Percentiles rank a stretch among this genome's conserved stretches.
Conservation (phyloP, 2,888 invertebrate species). For the Macaria notata region DNA sequence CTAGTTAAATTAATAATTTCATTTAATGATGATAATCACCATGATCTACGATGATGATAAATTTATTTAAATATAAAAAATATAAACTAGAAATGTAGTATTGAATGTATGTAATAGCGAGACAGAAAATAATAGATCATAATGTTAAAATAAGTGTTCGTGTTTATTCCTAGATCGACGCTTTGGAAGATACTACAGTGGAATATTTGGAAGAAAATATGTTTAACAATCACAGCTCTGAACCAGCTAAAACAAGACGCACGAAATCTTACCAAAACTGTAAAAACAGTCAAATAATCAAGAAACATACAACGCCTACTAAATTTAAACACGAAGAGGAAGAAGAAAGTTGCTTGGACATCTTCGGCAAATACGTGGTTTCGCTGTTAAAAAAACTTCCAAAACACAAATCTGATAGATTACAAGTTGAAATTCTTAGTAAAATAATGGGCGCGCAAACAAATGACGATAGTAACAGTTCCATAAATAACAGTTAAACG, state of each 20-base stretch:
- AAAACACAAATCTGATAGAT: slow-evolving; percentile 36
- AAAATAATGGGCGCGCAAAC: slow-evolving; percentile 17
- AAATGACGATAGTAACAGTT: neutral
- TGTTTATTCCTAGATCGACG: slow-evolving; percentile 8
- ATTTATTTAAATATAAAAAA: too few species aligned
- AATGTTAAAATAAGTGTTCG: neutral
- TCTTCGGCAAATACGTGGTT: slow-evolving; percentile 47
- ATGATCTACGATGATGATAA: too few species aligned
- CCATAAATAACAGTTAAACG: neutral
- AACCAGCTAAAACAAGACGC: neutral
- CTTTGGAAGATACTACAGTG: neutral
- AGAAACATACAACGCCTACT: too few species aligned
- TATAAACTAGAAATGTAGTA: too few species aligned
- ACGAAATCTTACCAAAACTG: too few species aligned
- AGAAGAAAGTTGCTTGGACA: slow-evolving; percentile 37
- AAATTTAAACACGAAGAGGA: neutral
- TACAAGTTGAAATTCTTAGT: slow-evolving; percentile 47
- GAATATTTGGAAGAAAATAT: slow-evolving; percentile 11
- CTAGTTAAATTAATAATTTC: too few species aligned
- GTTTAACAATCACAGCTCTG: neutral
- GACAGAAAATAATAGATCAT: too few species aligned
- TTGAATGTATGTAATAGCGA: too few species aligned
- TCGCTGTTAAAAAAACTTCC: slow-evolving; percentile 49
- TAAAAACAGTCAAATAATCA: too few species aligned
- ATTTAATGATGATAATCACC: too few species aligned